Conservation (phyloP, 1,140 invertebrate genomes). For the Drosophila sulfurigaster region DNA sequence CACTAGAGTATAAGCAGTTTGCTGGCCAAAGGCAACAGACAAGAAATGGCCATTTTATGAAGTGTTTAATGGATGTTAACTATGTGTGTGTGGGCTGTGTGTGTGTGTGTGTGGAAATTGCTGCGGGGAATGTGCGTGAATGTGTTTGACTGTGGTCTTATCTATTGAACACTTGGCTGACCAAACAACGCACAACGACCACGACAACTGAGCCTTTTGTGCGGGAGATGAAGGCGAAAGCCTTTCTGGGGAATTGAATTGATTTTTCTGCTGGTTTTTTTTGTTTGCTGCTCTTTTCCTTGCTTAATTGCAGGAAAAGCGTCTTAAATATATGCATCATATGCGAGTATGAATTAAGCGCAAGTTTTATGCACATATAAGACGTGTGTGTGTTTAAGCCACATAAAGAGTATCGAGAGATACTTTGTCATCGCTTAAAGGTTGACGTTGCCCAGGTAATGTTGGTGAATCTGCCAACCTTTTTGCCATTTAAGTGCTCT, state of each 20-base stretch:
- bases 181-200: conserved; percentile 50
- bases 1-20: conserved; percentile 15
- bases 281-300: not conserved
- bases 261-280: conserved; percentile 51
- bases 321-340: conserved; percentile 21
- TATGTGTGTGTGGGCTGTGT: conserved; percentile 48
- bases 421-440: conserved; percentile 25
- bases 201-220: conserved; percentile 35
- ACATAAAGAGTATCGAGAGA: not conserved
- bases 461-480: conserved; percentile 30
- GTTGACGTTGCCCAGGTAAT: conserved; percentile 21
- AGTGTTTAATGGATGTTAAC: conserved; percentile 82
- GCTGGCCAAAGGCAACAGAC: conserved; percentile 27
- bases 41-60: conserved; percentile 81
- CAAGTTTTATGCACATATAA: not conserved
- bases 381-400: not conserved
- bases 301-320: conserved; percentile 66
- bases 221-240: not conserved
- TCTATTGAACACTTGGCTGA: conserved; percentile 73
- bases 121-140: conserved; percentile 38
- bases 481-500: conserved; percentile 46
- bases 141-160: conserved; percentile 54
- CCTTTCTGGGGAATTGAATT: conserved; percentile 57
- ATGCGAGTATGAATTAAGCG: not conserved
- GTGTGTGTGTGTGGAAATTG: conserved; percentile 29